Conservation (phyloP, 2,113 vertebrate species). For the Coregonus clupeaformis region DNA sequence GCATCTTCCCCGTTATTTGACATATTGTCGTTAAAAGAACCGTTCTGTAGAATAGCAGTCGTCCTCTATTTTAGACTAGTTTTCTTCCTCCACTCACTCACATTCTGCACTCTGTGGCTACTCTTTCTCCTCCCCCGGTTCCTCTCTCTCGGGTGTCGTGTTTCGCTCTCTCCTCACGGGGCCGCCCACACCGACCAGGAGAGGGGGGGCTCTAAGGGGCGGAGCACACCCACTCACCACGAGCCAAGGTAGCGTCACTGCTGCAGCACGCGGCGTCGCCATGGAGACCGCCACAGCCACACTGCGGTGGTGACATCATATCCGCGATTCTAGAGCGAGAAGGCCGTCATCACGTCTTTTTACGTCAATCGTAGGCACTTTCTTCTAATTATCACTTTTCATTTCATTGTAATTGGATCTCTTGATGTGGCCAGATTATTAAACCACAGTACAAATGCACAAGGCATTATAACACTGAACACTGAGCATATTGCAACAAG, state of each 20-base stretch:
- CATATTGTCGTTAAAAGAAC: conserved; percentile 49
- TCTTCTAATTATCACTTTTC: conserved; percentile 47
- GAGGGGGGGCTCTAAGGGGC: conserved; percentile 49
- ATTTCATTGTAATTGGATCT: conserved; percentile 43
- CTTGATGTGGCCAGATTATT: conserved; percentile 17
- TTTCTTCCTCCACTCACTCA: conserved; percentile 58
- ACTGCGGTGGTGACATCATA: conserved; percentile 63
- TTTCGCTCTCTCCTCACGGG: conserved; percentile 75
- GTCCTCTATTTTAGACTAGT: conserved; percentile 43
- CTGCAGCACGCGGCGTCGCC: conserved; percentile 72
- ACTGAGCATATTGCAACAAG: background rate
- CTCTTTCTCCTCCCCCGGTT: conserved; percentile 61
- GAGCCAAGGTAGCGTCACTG: conserved; percentile 70
- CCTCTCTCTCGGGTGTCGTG: conserved; percentile 77
- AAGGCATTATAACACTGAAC: background rate
- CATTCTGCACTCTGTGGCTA: conserved; percentile 49
- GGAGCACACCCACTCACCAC: conserved; percentile 75
- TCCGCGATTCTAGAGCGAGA: conserved; percentile 54
- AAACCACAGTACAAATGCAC: background rate
- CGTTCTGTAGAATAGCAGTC: conserved; percentile 27
- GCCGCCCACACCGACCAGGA: conserved; percentile 68
- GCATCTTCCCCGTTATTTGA: conserved; percentile 62
- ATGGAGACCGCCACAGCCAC: conserved; percentile 63
- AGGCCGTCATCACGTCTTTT: conserved; percentile 28
- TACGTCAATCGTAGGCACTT: conserved; percentile 61